Conservation (phyloP, 2,113 vertebrate genomes). For the Stigmatopora nigra region DNA sequence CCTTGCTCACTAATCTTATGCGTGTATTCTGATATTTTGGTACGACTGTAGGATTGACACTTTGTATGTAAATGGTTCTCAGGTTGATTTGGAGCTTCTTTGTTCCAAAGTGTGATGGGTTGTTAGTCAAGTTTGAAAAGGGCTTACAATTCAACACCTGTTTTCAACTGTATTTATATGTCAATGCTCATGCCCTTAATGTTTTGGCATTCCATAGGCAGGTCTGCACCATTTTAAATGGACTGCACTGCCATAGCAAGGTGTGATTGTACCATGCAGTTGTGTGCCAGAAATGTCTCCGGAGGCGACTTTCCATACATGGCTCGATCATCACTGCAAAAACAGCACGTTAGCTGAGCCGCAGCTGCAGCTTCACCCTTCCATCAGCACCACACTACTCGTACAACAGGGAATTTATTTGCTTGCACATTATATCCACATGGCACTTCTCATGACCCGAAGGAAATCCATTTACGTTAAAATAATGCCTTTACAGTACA, state of each 20-base stretch:
- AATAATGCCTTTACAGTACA: neutral
- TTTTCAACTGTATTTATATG: constrained; percentile 1
- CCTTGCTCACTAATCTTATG: constrained; percentile 3
- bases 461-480: neutral
- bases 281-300: neutral
- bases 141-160: constrained; percentile 11
- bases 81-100: constrained; percentile 16
- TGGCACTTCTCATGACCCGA: neutral
- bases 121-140: constrained; percentile 8
- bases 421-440: too few relatives aligned
- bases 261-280: neutral
- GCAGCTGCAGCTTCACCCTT: constrained; percentile 5
- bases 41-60: constrained; percentile 4
- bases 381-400: neutral
- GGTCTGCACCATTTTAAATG: too few relatives aligned
- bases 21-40: constrained; percentile 6
- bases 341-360: constrained; percentile 3
- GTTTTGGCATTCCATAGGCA: too few relatives aligned
- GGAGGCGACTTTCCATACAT: neutral
- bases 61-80: constrained; percentile 16
- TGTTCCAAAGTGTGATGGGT: constrained; percentile 4
- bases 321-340: neutral
- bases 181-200: too few relatives aligned
- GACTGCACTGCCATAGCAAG: too few relatives aligned
- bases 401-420: neutral